Evolutionary conservation across 2,797 vertebrate species (phyloP).

Genomic region (Echeneis naucrates): DNA sequence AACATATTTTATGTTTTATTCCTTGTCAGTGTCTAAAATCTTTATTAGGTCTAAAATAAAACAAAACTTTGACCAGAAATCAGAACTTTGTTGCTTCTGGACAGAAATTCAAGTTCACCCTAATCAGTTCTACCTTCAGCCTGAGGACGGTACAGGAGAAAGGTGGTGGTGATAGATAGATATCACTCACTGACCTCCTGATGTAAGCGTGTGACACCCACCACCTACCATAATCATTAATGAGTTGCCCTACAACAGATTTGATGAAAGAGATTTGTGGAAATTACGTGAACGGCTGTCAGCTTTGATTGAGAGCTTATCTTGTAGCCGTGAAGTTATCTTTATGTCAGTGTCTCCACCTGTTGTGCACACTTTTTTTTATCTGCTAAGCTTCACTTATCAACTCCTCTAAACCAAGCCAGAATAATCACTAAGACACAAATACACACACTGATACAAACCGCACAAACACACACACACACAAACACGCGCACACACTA

Average conservation of each 20-base stretch:
- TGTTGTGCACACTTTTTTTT: rapidly evolving
- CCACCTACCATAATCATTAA: not conserved
- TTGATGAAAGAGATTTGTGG: not conserved
- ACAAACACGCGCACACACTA: not conserved
- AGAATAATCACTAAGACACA: not conserved
- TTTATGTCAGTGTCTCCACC: not conserved
- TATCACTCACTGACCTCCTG: not conserved
- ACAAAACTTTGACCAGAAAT: too few relatives aligned
- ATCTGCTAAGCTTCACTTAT: slow-evolving; percentile 6
- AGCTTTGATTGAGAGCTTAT: not conserved
- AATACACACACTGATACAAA: slow-evolving; percentile 1
- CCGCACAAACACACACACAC: not conserved
- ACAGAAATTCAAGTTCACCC: not conserved
- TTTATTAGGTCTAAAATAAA: too few relatives aligned
- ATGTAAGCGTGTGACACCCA: not conserved
- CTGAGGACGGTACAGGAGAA: not conserved
- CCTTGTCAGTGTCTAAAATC: too few relatives aligned
- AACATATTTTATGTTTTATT: too few relatives aligned
- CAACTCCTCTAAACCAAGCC: not conserved
- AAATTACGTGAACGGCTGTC: not conserved
- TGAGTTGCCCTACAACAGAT: slow-evolving; percentile 17
- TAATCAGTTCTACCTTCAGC: slow-evolving; percentile 12
- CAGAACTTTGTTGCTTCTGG: not conserved
- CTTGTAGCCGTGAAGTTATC: not conserved
- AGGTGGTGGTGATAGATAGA: not conserved